A percentile compares a stretch with the other conserved stretches of the same genome.
phyloP scores from a whole-genome alignment of 2,888 invertebrate genomes.

The Clostera curtula region DNA sequence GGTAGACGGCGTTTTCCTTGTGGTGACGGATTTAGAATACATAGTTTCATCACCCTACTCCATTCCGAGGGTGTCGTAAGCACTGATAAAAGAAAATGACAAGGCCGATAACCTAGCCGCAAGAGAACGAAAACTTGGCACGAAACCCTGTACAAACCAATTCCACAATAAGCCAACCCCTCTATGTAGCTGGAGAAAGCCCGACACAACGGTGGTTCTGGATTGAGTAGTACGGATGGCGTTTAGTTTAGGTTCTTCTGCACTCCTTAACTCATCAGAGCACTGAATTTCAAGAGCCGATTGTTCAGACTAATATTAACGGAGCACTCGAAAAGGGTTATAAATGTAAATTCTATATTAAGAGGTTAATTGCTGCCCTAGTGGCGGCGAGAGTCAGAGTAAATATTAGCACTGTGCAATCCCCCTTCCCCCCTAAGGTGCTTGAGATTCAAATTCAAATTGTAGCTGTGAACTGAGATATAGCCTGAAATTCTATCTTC shows the following conservation, averaged over 20 bases:
- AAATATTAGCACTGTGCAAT: constrained; percentile 58
- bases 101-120: no score
- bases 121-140: no score
- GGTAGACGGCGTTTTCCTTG: no score
- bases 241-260: neutral
- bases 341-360: constrained; percentile 65
- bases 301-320: constrained; percentile 64
- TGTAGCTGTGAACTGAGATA: constrained; percentile 28
- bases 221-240: neutral
- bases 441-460: constrained; percentile 59
- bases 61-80: no score
- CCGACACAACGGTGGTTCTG: no score
- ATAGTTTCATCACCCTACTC: no score
- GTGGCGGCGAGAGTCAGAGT: constrained; percentile 21
- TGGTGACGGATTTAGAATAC: no score
- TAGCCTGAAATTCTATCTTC: constrained; percentile 1
- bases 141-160: no score
- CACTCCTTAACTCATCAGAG: constrained; percentile 17
- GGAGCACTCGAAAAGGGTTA: constrained; percentile 53
- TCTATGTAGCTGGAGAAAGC: no score
- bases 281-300: constrained; percentile 51
- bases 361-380: constrained; percentile 45
- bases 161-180: no score
- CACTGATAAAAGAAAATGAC: no score
- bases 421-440: constrained; percentile 34